Evolutionary conservation across 2,888 invertebrate species (phyloP).

Genomic region (Pedicia rivosa): DNA sequence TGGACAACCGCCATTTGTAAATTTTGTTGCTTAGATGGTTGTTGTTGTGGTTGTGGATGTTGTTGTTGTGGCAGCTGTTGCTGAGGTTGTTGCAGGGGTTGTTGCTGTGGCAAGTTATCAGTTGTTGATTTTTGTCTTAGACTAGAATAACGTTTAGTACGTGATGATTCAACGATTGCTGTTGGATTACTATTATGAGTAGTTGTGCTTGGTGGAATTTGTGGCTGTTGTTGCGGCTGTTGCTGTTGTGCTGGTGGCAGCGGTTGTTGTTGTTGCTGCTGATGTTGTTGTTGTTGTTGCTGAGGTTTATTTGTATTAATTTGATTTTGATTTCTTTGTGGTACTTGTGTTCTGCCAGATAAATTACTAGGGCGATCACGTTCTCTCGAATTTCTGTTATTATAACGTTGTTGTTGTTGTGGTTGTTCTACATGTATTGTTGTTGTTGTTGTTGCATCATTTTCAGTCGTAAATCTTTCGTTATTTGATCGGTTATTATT

Average conservation of each 20-base stretch:
- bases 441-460: not conserved
- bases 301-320: not conserved
- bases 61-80: constrained; percentile 18
- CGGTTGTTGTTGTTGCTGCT: constrained; percentile 19
- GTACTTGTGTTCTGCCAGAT: not conserved
- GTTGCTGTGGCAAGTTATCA: constrained; percentile 19
- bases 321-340: constrained; percentile 2
- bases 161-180: constrained; percentile 23
- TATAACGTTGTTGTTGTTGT: not conserved
- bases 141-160: constrained; percentile 52
- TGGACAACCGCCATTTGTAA: constrained; percentile 21
- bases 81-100: constrained; percentile 15
- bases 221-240: constrained; percentile 9
- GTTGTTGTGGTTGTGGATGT: constrained; percentile 17
- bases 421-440: not conserved
- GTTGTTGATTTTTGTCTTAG: constrained; percentile 38
- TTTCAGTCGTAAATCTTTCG: constrained; percentile 2
- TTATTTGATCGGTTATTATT: constrained; percentile 7
- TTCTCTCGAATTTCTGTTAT: constrained; percentile 7
- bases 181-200: constrained; percentile 1
- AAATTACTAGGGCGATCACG: constrained; percentile 4
- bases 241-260: constrained; percentile 3
- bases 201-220: constrained; percentile 14
- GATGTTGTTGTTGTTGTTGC: not conserved
- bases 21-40: constrained; percentile 16